phyloP scores from a whole-genome alignment of 2,113 vertebrate species.

The Octodon degus region DNA sequence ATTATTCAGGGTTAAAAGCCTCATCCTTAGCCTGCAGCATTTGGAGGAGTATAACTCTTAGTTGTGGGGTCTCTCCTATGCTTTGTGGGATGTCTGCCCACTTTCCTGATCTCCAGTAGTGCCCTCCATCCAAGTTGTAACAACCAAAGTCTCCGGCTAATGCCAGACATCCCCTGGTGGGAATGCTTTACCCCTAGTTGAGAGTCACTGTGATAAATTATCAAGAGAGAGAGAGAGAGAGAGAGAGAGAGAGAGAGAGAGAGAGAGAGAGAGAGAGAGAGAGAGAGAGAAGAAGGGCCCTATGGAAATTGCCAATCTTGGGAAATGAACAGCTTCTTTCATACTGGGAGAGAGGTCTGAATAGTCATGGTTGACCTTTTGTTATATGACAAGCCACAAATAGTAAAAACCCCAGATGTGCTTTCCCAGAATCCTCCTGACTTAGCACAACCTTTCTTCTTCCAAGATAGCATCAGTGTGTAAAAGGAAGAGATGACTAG shows the following conservation, averaged over 20 bases:
- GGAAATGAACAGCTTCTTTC: neutral
- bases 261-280: no score
- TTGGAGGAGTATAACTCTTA: neutral
- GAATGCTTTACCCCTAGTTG: neutral
- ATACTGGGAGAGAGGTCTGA: neutral
- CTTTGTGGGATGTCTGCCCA: neutral
- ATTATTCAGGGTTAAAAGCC: neutral
- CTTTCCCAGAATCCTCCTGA: neutral
- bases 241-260: no score
- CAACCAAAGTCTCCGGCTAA: neutral
- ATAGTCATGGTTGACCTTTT: neutral
- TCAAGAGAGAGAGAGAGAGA: neutral
- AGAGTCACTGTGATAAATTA: neutral
- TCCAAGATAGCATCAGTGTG: neutral
- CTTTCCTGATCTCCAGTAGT: neutral
- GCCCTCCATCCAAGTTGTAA: neutral
- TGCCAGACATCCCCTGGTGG: neutral
- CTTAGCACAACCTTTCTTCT: neutral
- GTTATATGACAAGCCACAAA: neutral
- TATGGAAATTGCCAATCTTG: neutral
- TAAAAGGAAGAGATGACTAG: neutral
- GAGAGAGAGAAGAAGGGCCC: neutral
- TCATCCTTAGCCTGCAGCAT: neutral
- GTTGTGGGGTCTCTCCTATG: neutral
- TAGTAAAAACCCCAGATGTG: neutral